These are phyloP conservation scores for Gadopsis bispinosus DNA, from an alignment of 2,797 vertebrate genomes.

Conservation along the genomic window DNA sequence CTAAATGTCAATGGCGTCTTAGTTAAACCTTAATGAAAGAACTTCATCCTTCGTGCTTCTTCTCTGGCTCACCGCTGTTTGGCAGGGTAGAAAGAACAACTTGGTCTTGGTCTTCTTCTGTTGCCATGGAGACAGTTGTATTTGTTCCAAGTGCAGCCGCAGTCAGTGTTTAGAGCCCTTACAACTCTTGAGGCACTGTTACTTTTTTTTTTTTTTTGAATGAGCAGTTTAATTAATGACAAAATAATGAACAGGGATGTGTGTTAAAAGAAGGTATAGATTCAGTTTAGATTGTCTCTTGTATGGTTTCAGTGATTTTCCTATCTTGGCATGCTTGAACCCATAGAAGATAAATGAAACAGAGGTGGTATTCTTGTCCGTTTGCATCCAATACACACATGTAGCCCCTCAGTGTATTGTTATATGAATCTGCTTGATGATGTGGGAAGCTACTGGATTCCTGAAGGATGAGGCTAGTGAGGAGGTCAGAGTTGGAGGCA, in stretches of 20 bases:
- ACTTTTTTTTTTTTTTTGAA: background rate
- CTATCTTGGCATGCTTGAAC: background rate
- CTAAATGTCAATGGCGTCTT: conserved; percentile 52
- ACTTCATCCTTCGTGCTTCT: conserved; percentile 57
- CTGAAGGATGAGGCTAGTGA: conserved; percentile 27
- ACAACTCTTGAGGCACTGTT: conserved; percentile 50
- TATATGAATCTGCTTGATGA: conserved; percentile 30
- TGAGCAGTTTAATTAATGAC: conserved; percentile 21
- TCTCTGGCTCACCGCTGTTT: conserved; percentile 58
- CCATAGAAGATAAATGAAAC: background rate
- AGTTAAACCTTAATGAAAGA: conserved; percentile 68
- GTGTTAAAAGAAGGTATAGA: background rate
- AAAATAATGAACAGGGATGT: background rate
- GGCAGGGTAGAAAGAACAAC: conserved; percentile 63
- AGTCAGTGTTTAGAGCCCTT: conserved; percentile 55
- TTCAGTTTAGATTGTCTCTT: background rate
- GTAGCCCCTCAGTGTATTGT: background rate
- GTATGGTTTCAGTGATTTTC: conserved; percentile 3
- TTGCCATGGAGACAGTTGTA: conserved; percentile 81
- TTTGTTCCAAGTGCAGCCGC: conserved; percentile 53
- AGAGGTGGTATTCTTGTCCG: background rate
- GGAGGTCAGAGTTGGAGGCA: conserved; percentile 34
- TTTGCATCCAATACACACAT: background rate
- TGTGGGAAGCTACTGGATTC: conserved; percentile 34
- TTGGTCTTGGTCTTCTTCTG: conserved; percentile 56